Conservation (phyloP, 2,797 vertebrate species). For the Chromis chromis region DNA sequence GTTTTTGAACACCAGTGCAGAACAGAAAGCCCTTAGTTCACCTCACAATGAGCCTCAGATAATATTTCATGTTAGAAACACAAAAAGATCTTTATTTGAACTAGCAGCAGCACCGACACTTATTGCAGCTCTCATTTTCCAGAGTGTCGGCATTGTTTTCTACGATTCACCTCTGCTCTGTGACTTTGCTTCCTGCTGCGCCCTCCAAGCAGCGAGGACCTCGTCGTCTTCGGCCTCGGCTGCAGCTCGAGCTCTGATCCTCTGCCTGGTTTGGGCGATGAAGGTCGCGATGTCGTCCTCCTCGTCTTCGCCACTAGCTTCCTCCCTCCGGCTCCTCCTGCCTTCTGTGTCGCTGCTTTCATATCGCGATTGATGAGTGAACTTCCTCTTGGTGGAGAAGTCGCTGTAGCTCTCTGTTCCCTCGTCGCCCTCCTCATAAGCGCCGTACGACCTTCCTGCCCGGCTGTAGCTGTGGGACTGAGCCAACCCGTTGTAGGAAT, state of each 20-base stretch:
- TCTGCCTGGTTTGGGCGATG: constrained; percentile 84
- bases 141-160: background rate
- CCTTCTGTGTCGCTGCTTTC: constrained; percentile 79
- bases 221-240: constrained; percentile 90
- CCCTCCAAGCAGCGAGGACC: constrained; percentile 91
- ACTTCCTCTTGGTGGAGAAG: constrained; percentile 85
- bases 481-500: constrained; percentile 54
- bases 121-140: no score
- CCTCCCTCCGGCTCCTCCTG: constrained; percentile 51
- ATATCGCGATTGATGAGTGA: constrained; percentile 79
- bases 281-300: constrained; percentile 86
- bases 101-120: no score
- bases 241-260: constrained; percentile 83
- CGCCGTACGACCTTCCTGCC: constrained; percentile 35
- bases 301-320: constrained; percentile 80
- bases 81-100: background rate
- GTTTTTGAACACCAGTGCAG: constrained; percentile 1
- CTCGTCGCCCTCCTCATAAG: constrained; percentile 69
- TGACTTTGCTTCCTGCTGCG: constrained; percentile 86
- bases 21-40: background rate
- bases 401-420: constrained; percentile 78
- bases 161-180: constrained; percentile 62
- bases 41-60: background rate
- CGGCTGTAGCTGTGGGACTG: constrained; percentile 61
- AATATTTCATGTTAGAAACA: no score